Evolutionary conservation across 2,888 invertebrate genomes (phyloP), one percentile per base, ranked within the genome.

Genomic region (Phortica magna): DNA sequence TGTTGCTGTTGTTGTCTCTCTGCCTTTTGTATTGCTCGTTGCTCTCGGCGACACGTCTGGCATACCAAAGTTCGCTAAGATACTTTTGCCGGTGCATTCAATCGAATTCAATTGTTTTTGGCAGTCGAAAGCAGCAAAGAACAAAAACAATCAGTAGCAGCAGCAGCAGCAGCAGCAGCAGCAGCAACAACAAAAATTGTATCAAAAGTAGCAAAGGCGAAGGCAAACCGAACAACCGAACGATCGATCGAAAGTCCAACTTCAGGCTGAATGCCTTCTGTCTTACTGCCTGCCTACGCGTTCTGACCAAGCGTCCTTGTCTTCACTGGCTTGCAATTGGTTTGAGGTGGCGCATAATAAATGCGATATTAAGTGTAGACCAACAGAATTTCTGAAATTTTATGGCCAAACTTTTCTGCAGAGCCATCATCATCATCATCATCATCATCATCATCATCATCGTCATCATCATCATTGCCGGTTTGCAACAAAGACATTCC

Each of bases 21-120:
- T 57, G 74, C 64, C n/a, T n/a, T n/a, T n/a, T 73, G 68, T 80
- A 80, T 78, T 79, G 78, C 79, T 83, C 79, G 83, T 78, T 80
- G 82, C 83, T 65, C 73, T 70, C 75, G 82, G 89, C 91, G 90
- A 91, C 91, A 91, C 91, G 91, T 91, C 88, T 86, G 87, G 89
- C 81, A 83, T 83, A 80, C 82, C 85, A 86, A 86, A 85, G 89
- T 89, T 84, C 85, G 87, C 81, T 87, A 61, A 61, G 61, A 17
- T 17, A 12, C 61, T 61, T 61, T 61, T 61, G 61, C 88, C 82
- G 89, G 86, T 90, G 90, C 90, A 90, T 90, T 89, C 89, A 90
- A 90, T 89, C 90, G 90, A 84, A 90, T 89, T 90, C 89, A 90
- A 89, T 89, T 89, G 90, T 89, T 89, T 89, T 89, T 89, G 88